Evolutionary conservation across 2,888 invertebrate species (phyloP), one percentile per base, ranked within the genome.

Genomic region (Steinernema scapterisci): DNA sequence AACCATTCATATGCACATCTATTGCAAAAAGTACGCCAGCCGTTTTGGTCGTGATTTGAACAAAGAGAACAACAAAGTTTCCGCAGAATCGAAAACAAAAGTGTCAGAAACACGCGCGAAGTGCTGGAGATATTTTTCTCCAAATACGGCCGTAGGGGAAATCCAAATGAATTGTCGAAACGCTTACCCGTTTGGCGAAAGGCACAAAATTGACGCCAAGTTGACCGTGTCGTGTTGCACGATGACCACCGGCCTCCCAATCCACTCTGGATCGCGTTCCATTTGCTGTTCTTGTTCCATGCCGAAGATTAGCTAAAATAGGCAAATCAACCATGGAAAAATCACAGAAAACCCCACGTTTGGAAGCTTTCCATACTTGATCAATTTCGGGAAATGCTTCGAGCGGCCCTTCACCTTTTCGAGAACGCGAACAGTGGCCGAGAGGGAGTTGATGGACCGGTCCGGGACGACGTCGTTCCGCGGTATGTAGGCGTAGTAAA

Each of bases 331-430:
- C 16, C 3, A 3, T 16, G 3, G 2, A n/a, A 16, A 48, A 48
- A 3, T 48, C 48, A 7, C 16, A 16, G 45, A 7, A 43, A n/a
- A 19, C 21, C 43, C 21, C 21, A 70, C 74, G 44, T 51, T 46
- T 31, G 73, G 76, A 51, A 82, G 76, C 25, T 79, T 76, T 45
- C 76, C 78, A 70, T 79, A 79, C 73, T 81, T 81, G 9, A 80
- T 75, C 71, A 63, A 51, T 16, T 71, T 54, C 46, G 76, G 75
- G 56, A 76, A 76, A 54, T 76, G 78, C 70, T 19, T 46, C 43
- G 75, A 73, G 38, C 71, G 76, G n/a, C 73, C 74, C 44, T 31
- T 43, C 21, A 54, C 21, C 13, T 43, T 43, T 23, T 75, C 75
- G 9, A 71, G 52, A 7, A 74, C 75, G 13, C 54, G 16, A 23